These are phyloP conservation scores for Phyllotis vaccarum DNA, from an alignment of 2,797 vertebrate species.

Conservation along the genomic window DNA sequence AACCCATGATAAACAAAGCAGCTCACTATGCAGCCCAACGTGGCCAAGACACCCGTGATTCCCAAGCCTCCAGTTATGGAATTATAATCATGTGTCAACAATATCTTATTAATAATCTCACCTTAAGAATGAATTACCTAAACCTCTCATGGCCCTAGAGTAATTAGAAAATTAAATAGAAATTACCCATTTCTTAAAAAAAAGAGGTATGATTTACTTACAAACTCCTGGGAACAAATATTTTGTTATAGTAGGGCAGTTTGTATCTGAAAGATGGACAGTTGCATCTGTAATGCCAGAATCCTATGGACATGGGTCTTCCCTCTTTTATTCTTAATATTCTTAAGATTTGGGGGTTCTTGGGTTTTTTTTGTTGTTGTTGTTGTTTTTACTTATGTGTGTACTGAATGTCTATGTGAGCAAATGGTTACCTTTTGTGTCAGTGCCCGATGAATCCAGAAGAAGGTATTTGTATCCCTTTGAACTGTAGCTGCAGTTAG, in stretches of 20 bases:
- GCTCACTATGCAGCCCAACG: neutral
- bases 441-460: neutral
- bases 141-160: neutral
- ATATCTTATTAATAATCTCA: neutral
- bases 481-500: neutral
- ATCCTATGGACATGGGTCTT: neutral
- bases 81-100: neutral
- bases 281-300: neutral
- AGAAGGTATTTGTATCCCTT: neutral
- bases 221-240: neutral
- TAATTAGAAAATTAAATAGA: neutral
- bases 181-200: neutral
- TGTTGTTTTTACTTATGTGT: neutral
- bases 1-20: no score
- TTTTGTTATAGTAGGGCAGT: neutral
- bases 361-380: no score
- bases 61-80: neutral
- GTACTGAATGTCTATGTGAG: neutral
- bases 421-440: neutral
- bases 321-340: neutral
- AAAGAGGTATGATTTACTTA: neutral
- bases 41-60: neutral
- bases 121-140: neutral
- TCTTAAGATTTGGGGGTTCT: neutral
- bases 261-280: neutral